Evolutionary conservation across 2,888 invertebrate genomes (phyloP).

Genomic region (Digitonthophagus gazella): DNA sequence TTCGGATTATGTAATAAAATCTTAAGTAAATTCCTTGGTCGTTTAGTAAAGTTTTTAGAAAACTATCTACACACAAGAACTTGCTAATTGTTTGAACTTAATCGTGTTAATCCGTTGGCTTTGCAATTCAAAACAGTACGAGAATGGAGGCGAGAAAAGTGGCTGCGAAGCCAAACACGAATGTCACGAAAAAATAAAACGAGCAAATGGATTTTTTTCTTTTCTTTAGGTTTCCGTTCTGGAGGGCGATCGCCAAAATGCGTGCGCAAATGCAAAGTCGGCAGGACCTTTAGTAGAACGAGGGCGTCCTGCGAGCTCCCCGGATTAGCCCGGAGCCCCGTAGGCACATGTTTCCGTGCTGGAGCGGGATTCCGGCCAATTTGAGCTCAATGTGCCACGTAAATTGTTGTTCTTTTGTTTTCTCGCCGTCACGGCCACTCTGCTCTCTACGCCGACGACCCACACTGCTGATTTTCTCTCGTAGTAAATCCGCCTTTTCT

Average conservation of each 20-base stretch:
- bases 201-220: background rate
- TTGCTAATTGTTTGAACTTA: background rate
- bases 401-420: constrained; percentile 33
- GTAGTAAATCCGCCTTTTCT: constrained; percentile 24
- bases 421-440: constrained; percentile 15
- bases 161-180: background rate
- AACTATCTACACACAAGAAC: background rate
- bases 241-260: background rate
- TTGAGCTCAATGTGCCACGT: constrained; percentile 35
- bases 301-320: background rate
- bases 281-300: constrained; percentile 2
- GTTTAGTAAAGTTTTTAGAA: background rate
- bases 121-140: background rate
- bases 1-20: no score
- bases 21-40: background rate
- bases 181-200: background rate
- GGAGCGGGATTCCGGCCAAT: constrained; percentile 33
- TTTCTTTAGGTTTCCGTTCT: background rate
- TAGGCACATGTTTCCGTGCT: constrained; percentile 27
- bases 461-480: constrained; percentile 19
- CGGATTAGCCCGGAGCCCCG: constrained; percentile 8
- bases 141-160: background rate
- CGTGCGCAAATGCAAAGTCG: constrained; percentile 7
- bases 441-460: constrained; percentile 6
- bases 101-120: background rate